A percentile compares a stretch with the other conserved stretches of the same genome.
These are phyloP conservation scores for Sinocyclocheilus grahami DNA, from an alignment of 2,113 vertebrate genomes.

Conservation along the genomic window DNA sequence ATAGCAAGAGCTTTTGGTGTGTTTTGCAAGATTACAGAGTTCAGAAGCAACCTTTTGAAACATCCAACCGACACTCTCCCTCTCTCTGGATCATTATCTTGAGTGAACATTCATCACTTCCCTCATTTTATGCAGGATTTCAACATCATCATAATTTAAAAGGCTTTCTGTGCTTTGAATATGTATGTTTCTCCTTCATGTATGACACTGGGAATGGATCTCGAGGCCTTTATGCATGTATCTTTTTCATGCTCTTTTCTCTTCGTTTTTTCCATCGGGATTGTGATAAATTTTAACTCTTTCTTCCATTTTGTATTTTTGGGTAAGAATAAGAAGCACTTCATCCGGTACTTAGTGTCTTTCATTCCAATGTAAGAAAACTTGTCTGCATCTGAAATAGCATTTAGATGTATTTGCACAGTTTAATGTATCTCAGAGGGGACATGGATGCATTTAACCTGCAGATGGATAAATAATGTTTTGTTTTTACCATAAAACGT, in stretches of 20 bases:
- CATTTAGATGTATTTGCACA: no score
- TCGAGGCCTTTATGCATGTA: constrained; percentile 2
- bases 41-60: constrained; percentile 29
- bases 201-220: constrained; percentile 1
- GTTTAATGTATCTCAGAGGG: no score
- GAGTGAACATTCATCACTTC: constrained; percentile 45
- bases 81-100: constrained; percentile 49
- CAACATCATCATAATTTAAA: constrained; percentile 39
- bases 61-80: constrained; percentile 13
- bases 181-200: constrained; percentile 29
- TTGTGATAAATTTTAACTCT: no score
- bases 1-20: constrained; percentile 17
- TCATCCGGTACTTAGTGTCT: no score
- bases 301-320: no score
- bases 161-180: constrained; percentile 45
- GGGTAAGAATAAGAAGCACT: no score
- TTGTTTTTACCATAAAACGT: no score
- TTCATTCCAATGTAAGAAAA: no score
- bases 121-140: constrained; percentile 46
- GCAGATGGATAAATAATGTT: no score
- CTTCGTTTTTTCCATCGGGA: neutral
- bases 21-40: constrained; percentile 30
- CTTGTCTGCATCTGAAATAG: no score
- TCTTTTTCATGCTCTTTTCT: constrained; percentile 1
- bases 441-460: no score